Base-by-base conservation (phyloP, 2,797 vertebrate species). In the Crypturellus tataupa region DNA sequence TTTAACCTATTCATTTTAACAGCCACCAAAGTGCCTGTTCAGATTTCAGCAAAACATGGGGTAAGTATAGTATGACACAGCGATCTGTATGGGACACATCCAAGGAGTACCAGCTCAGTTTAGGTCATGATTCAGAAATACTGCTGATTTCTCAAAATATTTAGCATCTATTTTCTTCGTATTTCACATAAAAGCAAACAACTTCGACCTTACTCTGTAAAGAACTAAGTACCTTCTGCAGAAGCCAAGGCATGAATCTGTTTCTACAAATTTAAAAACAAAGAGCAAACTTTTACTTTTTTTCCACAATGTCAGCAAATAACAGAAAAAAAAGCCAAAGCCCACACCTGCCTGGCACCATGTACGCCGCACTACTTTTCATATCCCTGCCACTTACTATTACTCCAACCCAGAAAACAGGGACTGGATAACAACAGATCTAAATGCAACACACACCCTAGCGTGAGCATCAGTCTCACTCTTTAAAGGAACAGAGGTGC, bases 311-410 rank as follows among this genome's bases (percentile, higher is more conserved):
- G 86, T 64, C 46, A 69, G 5, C 16, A 80, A 86, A 42, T 1
- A 18, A 6, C 17, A 25, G 55, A 10, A 17, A 49, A 79, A 79
- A 72, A 72, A 72, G 29, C 2, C 5, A 58, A 55, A 46, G 16
- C 0, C 17, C 13, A 12, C 18, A 23, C 21, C 35, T 85, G 10
- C 59, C 10, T 9, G 21, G 39, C 63, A 68, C 65, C 25, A 16
- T 42, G 47, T 35, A 69, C 0, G 0, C 44, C 1, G 2, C 0
- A 1, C 25, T 82, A 18, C 17, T 21, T 40, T 13, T 39, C 17
- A 51, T 16, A 79, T 10, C 15, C 63, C 16, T 39, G 39, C 56
- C 63, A 70, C 14, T 49, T 51, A 44, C 31, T 55, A 19, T 17
- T 86, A n/a, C 4, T 71, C n/a, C 40, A 84, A 49, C 24, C 10